Percentiles rank a stretch among this genome's conserved stretches.
phyloP scores from a whole-genome alignment of 2,797 vertebrate genomes.

The Euphonia xanthogaster region DNA sequence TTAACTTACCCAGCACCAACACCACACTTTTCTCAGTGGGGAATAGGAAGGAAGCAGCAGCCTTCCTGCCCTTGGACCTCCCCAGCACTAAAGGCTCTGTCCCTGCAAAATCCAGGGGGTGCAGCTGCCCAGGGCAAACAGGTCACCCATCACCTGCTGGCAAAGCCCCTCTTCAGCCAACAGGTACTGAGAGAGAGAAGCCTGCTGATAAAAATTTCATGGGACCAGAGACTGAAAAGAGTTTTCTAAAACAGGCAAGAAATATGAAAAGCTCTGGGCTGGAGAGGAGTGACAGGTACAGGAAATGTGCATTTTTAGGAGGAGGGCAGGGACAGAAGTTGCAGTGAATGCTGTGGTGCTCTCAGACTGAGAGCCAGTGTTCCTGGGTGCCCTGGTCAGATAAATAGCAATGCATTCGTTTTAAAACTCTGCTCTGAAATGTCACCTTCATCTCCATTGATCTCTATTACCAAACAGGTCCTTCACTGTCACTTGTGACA shows the following conservation, averaged over 20 bases:
- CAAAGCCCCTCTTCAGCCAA: not conserved
- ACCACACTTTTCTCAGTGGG: not conserved
- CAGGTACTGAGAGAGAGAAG: fast-evolving
- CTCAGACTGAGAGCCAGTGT: not conserved
- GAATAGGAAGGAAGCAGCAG: not conserved
- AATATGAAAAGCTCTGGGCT: not conserved
- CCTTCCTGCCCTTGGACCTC: not conserved
- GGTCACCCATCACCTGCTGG: not conserved
- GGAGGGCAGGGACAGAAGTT: not conserved
- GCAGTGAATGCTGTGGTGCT: not conserved
- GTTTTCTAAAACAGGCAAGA: not conserved
- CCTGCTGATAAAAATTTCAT: not conserved
- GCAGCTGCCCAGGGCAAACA: not conserved
- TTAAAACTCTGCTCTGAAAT: slow-evolving; percentile 13
- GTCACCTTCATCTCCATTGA: slow-evolving; percentile 57
- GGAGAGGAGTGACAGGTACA: not conserved
- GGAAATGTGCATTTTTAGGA: not conserved
- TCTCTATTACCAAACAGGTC: slow-evolving; percentile 38
- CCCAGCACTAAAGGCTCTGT: not conserved
- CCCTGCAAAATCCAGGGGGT: not conserved
- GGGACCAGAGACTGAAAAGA: not conserved
- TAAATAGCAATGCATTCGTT: not conserved
- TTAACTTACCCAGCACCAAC: not conserved
- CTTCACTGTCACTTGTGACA: slow-evolving; percentile 48
- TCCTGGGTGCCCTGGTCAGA: not conserved